Evolutionary conservation across 2,797 vertebrate species (phyloP).

Genomic region (Hydrocynus forskahlii): DNA sequence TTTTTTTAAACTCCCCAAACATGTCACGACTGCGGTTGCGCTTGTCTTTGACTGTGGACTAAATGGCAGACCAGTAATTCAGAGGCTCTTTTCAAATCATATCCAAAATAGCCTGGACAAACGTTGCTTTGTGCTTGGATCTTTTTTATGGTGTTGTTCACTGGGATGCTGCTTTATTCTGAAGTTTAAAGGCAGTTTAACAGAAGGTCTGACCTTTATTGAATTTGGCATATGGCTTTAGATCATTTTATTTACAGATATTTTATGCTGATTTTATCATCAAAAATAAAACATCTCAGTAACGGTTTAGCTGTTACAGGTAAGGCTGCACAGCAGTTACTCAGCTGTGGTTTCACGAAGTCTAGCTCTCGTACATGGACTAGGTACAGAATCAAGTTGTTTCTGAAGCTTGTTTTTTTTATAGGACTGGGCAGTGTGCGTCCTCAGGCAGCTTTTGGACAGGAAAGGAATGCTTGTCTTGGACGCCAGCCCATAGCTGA

Average conservation of each 20-base stretch:
- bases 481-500: constrained; percentile 30
- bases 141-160: not conserved
- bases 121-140: constrained; percentile 53
- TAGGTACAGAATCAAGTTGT: constrained; percentile 37
- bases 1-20: constrained; percentile 39
- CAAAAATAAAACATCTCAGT: not conserved
- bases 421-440: constrained; percentile 22
- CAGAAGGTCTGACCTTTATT: constrained; percentile 12
- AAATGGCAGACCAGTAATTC: constrained; percentile 57
- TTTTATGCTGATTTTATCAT: not conserved
- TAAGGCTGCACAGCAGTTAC: not conserved
- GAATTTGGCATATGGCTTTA: constrained; percentile 36
- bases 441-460: constrained; percentile 39
- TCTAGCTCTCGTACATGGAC: not conserved
- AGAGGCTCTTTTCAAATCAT: constrained; percentile 56
- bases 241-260: not conserved
- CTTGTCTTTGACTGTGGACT: constrained; percentile 53
- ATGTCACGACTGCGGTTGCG: constrained; percentile 51
- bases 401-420: constrained; percentile 29
- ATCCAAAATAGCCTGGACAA: constrained; percentile 60
- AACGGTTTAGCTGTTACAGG: not conserved
- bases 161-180: constrained; percentile 44
- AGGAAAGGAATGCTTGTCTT: constrained; percentile 55
- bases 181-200: constrained; percentile 41
- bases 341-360: constrained; percentile 14